Percentiles rank a stretch among this genome's conserved stretches.
Evolutionary conservation across 2,113 vertebrate species (phyloP).

Genomic region (Taxidea taxus): DNA sequence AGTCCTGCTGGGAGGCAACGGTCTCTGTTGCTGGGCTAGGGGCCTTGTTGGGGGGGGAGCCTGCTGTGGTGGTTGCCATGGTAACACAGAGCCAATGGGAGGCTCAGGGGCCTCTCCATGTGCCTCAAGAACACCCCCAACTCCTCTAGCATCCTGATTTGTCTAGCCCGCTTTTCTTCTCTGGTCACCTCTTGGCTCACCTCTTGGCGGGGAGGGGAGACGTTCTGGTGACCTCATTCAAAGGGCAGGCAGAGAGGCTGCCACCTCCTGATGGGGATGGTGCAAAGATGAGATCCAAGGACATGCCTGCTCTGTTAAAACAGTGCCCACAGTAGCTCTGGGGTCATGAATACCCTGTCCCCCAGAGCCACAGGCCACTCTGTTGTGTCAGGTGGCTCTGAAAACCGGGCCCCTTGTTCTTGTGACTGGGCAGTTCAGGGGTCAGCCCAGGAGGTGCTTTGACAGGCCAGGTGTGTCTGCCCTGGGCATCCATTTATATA

Average conservation of each 20-base stretch:
- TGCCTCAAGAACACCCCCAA: background rate
- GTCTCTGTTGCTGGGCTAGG: background rate
- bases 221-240: background rate
- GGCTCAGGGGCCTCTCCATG: background rate
- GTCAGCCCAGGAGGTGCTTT: background rate
- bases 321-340: background rate
- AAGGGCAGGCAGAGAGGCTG: background rate
- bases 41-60: background rate
- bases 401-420: background rate
- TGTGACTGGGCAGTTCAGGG: constrained; percentile 16
- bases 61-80: background rate
- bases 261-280: background rate
- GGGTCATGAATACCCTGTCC: background rate
- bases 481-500: background rate
- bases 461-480: background rate
- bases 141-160: background rate
- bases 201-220: background rate
- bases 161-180: background rate
- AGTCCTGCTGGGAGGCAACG: too few relatives aligned
- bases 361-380: background rate
- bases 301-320: background rate
- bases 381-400: background rate
- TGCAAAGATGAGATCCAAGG: background rate
- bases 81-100: background rate
- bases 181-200: background rate